phyloP scores from a whole-genome alignment of 1,140 invertebrate species.

The Helicorthomorpha holstii region DNA sequence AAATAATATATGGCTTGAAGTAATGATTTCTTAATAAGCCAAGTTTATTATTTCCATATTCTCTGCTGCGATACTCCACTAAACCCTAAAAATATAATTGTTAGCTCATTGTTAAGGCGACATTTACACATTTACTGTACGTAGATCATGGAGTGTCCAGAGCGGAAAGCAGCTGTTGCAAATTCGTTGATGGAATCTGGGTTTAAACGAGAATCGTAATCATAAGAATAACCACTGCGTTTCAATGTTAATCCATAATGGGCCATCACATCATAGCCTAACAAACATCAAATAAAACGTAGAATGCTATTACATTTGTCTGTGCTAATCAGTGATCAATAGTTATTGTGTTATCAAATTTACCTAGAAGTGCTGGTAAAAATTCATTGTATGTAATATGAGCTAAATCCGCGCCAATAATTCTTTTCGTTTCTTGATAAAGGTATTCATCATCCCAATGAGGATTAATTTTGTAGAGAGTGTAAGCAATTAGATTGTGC shows the following conservation, averaged over 20 bases:
- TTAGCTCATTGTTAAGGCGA: too few relatives aligned
- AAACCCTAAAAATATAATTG: background rate
- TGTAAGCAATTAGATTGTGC: constrained; percentile 56
- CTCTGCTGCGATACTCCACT: background rate
- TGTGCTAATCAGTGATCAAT: background rate
- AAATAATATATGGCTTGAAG: background rate
- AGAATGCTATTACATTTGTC: background rate
- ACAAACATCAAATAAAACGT: background rate
- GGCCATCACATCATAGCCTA: constrained; percentile 38
- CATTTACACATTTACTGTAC: too few relatives aligned
- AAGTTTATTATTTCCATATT: background rate
- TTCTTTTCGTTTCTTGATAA: constrained; percentile 71
- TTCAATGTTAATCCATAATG: constrained; percentile 43
- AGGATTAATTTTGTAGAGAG: constrained; percentile 32
- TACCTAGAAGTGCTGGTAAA: constrained; percentile 76
- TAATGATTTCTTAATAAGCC: background rate
- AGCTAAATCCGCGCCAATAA: constrained; percentile 76
- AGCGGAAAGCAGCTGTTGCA: constrained; percentile 67
- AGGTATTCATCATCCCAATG: constrained; percentile 80
- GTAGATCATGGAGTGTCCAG: constrained; percentile 67
- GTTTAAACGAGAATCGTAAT: constrained; percentile 43
- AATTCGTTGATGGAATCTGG: constrained; percentile 67
- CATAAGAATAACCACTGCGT: constrained; percentile 7
- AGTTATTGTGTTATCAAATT: constrained; percentile 35
- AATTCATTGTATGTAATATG: constrained; percentile 92